phyloP scores from a whole-genome alignment of 2,113 vertebrate genomes.

The Numida meleagris region DNA sequence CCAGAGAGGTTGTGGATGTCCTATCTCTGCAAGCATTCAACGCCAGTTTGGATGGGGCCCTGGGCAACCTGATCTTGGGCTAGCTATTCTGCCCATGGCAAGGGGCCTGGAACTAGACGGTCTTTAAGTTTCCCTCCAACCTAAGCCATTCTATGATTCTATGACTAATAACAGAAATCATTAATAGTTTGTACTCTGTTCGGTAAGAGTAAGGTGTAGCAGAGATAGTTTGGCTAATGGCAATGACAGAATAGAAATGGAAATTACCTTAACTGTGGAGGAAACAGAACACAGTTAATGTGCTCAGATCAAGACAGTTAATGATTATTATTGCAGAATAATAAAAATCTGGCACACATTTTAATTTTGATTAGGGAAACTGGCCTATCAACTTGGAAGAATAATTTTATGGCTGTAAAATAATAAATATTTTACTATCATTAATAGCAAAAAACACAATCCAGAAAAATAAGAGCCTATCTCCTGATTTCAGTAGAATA shows the following conservation, averaged over 20 bases:
- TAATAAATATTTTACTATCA: not conserved
- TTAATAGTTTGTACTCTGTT: not conserved
- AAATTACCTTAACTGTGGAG: conserved; percentile 4
- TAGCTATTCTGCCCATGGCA: too few species aligned
- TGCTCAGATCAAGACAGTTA: not conserved
- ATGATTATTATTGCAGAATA: not conserved
- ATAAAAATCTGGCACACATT: not conserved
- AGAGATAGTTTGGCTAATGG: not conserved
- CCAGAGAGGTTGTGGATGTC: too few species aligned
- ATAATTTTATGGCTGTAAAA: not conserved
- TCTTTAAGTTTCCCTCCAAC: too few species aligned
- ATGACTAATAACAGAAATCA: not conserved
- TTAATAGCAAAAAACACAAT: not conserved
- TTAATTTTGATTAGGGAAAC: conserved; percentile 3
- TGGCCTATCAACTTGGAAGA: not conserved
- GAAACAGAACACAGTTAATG: conserved; percentile 3
- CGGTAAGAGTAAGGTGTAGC: not conserved
- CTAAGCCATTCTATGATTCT: too few species aligned
- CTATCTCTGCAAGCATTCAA: too few species aligned
- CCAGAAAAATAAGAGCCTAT: not conserved
- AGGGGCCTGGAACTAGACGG: too few species aligned
- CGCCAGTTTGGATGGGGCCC: too few species aligned
- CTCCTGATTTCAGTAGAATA: not conserved
- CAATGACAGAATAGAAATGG: conserved; percentile 8
- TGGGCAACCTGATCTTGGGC: too few species aligned